Evolutionary conservation across 2,113 vertebrate genomes (phyloP).

Genomic region (Amblyopsis rosae): DNA sequence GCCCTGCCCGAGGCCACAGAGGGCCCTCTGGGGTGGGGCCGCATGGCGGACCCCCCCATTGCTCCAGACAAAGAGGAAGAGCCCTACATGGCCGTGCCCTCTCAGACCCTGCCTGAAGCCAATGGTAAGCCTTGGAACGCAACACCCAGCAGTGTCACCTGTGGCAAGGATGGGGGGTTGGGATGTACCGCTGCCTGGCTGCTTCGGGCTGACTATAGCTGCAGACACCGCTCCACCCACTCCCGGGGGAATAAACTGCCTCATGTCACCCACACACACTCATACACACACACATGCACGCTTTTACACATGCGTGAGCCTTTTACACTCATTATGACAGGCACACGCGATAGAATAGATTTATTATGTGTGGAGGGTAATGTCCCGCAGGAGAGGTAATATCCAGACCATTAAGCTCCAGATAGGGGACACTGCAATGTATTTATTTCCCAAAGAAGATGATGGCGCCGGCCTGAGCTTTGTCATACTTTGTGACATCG

Average conservation of each 20-base stretch:
- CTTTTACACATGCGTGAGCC: conserved; percentile 12
- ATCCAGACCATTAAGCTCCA: conserved; percentile 71
- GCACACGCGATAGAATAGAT: conserved; percentile 47
- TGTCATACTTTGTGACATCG: conserved; percentile 55
- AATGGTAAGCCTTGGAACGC: conserved; percentile 99
- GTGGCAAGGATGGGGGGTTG: conserved; percentile 69
- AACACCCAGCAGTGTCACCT: conserved; percentile 55
- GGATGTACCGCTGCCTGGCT: conserved; percentile 76
- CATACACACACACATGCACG: conserved; percentile 24
- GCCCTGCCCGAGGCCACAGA: conserved; percentile 79
- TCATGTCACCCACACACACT: neutral
- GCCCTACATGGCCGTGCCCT: conserved; percentile 91
- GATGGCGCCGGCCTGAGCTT: conserved; percentile 44
- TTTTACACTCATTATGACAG: conserved; percentile 26
- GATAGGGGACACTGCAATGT: conserved; percentile 62
- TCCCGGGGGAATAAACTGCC: conserved; percentile 56
- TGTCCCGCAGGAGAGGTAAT: conserved; percentile 72
- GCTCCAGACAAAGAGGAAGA: conserved; percentile 94
- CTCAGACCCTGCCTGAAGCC: conserved; percentile 94
- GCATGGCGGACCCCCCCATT: conserved; percentile 84
- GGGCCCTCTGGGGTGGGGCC: conserved; percentile 87
- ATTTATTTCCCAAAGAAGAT: conserved; percentile 70
- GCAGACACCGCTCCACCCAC: conserved; percentile 46
- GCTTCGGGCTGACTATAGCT: conserved; percentile 86
- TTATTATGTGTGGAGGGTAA: conserved; percentile 68